A percentile compares a stretch with the other conserved stretches of the same genome.
Conservation (phyloP, 2,113 vertebrate species). For the Thunnus maccoyii region DNA sequence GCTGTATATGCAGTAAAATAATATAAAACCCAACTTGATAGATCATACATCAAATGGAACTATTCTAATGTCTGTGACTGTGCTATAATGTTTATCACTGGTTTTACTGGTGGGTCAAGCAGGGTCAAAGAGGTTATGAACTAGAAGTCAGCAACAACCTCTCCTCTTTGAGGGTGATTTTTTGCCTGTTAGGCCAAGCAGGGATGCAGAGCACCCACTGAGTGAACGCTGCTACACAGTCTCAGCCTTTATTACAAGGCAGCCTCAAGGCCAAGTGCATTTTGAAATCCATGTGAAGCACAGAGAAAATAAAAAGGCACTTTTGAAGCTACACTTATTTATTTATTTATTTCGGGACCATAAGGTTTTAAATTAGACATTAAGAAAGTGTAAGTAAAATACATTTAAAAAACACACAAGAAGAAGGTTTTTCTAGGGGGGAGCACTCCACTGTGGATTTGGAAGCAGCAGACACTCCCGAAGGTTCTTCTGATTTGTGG, state of each 20-base stretch:
- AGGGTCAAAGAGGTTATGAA: neutral
- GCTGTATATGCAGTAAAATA: neutral
- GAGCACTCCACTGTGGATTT: too few relatives aligned
- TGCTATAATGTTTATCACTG: neutral
- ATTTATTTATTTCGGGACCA: neutral
- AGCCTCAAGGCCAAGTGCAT: slow-evolving; percentile 7
- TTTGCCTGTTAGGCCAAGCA: slow-evolving; percentile 11
- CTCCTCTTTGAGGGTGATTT: slow-evolving; percentile 24
- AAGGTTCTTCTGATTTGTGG: too few relatives aligned
- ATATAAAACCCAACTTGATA: too few relatives aligned
- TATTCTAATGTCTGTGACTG: neutral
- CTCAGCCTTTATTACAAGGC: slow-evolving; percentile 10
- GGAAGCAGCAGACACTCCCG: too few relatives aligned
- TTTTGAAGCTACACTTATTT: neutral
- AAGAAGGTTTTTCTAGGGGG: too few relatives aligned
- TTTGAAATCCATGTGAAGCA: slow-evolving; percentile 16
- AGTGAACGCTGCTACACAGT: slow-evolving; percentile 16
- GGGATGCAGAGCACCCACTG: slow-evolving; percentile 5
- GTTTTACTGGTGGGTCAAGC: neutral
- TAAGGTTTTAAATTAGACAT: slow-evolving; percentile 22
- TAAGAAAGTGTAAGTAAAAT: neutral
- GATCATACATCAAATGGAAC: neutral
- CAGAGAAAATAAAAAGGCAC: slow-evolving; percentile 5
- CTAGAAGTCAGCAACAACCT: neutral
- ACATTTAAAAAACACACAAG: too few relatives aligned